Conservation (phyloP, 2,113 vertebrate genomes). For the Polypterus senegalus region DNA sequence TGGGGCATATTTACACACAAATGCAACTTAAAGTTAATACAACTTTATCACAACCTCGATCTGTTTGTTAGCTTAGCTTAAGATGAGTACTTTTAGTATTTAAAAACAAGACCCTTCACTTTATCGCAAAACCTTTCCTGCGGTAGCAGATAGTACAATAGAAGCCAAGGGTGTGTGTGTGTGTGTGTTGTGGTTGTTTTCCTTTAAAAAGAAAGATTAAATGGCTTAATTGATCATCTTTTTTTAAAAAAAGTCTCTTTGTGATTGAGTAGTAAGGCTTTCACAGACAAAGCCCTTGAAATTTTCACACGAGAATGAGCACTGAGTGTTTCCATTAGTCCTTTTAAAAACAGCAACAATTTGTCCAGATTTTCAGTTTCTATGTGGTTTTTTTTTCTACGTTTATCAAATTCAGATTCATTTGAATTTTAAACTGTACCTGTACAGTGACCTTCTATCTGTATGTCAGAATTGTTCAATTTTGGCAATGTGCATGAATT, state of each 20-base stretch:
- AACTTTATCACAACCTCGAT: no score
- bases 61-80: no score
- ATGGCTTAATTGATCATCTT: background rate
- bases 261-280: background rate
- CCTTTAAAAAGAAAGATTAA: background rate
- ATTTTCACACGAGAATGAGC: background rate
- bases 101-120: no score
- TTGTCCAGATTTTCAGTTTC: background rate
- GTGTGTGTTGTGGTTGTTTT: background rate
- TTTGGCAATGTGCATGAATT: background rate
- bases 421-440: background rate
- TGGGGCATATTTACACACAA: no score
- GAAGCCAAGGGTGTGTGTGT: background rate
- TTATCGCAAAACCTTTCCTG: no score
- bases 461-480: slow-evolving; percentile 2
- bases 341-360: background rate
- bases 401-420: background rate
- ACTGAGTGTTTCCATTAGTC: background rate
- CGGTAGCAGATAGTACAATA: background rate
- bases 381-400: background rate
- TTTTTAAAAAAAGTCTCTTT: background rate
- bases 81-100: no score
- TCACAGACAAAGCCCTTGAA: background rate
- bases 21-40: no score
- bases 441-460: background rate